Percentiles rank a stretch among this genome's conserved stretches.
These are phyloP conservation scores for Zaprionus camerounensis DNA, from an alignment of 1,140 invertebrate genomes.

Conservation along the genomic window DNA sequence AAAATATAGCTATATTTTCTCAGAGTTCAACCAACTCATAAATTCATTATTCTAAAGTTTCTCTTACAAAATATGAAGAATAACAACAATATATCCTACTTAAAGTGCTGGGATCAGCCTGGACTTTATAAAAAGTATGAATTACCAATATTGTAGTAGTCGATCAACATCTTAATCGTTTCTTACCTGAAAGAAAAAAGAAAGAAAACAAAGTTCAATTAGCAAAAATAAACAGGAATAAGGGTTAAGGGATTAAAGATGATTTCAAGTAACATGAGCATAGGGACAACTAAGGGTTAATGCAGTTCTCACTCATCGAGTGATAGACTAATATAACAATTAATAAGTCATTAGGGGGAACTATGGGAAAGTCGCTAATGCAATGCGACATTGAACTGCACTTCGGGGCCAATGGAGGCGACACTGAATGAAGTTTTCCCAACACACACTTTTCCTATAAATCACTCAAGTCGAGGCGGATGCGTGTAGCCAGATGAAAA, in stretches of 20 bases:
- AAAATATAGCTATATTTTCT: too few relatives aligned
- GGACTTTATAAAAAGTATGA: neutral
- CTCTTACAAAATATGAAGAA: too few relatives aligned
- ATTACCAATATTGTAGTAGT: neutral
- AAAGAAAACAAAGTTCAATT: neutral
- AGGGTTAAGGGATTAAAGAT: neutral
- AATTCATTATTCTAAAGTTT: too few relatives aligned
- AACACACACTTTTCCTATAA: slow-evolving; percentile 69
- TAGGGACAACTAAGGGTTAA: neutral
- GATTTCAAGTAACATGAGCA: neutral
- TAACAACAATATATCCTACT: too few relatives aligned
- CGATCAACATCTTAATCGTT: neutral
- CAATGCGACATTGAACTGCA: slow-evolving; percentile 50
- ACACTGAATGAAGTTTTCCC: slow-evolving; percentile 40
- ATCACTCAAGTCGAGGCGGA: slow-evolving; percentile 57
- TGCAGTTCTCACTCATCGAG: neutral
- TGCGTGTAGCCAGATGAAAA: slow-evolving; percentile 44
- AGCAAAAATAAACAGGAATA: neutral
- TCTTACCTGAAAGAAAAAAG: neutral
- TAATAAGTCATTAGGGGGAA: slow-evolving; percentile 58
- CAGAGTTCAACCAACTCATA: too few relatives aligned
- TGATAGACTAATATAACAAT: slow-evolving; percentile 33
- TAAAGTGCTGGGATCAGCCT: too few relatives aligned
- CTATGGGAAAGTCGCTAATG: slow-evolving; percentile 35
- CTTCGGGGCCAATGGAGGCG: slow-evolving; percentile 13